phyloP scores from a whole-genome alignment of 2,113 vertebrate species.

The Cettia cetti region DNA sequence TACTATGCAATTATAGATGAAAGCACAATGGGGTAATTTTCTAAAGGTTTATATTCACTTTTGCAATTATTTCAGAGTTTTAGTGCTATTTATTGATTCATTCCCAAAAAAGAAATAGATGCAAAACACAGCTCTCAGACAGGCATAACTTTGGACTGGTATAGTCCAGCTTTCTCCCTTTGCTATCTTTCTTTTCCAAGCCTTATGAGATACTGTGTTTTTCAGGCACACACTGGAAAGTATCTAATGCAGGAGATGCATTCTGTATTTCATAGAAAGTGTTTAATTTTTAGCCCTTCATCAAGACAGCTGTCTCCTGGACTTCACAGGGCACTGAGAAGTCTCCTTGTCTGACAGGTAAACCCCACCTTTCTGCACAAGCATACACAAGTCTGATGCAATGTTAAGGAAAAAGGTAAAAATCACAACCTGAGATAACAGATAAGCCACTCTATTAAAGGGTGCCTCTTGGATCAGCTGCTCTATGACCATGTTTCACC shows the following conservation, averaged over 20 bases:
- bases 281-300: neutral
- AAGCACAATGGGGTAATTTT: neutral
- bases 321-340: neutral
- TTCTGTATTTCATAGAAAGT: neutral
- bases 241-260: neutral
- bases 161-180: neutral
- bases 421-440: neutral
- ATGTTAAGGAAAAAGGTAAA: neutral
- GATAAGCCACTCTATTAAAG: neutral
- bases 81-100: neutral
- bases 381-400: rapidly evolving
- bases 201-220: neutral
- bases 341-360: neutral
- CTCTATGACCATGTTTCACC: neutral
- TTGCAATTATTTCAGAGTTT: neutral
- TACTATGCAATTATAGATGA: neutral
- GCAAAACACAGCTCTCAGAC: neutral
- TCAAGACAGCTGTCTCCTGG: neutral
- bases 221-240: neutral
- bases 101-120: neutral
- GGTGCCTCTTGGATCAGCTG: neutral
- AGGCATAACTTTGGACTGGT: neutral
- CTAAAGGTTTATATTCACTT: neutral
- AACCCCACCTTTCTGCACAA: neutral
- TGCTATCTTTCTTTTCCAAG: neutral